Percentiles rank a stretch among this genome's conserved stretches.
Evolutionary conservation across 2,113 vertebrate species (phyloP).

Genomic region (Upupa epops): DNA sequence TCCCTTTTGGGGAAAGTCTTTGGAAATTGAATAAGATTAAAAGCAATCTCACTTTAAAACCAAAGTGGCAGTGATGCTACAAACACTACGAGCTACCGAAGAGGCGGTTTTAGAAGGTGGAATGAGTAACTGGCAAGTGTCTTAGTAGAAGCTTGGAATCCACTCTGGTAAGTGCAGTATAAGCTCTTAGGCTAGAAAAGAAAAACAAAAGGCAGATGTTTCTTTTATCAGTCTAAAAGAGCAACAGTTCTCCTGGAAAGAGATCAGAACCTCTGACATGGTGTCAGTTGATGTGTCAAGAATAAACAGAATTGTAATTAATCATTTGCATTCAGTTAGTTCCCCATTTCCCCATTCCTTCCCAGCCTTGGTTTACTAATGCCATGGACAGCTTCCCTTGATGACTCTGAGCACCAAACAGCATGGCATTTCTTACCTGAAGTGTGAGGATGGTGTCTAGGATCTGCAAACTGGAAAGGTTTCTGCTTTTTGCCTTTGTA

Average conservation of each 20-base stretch:
- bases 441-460: background rate
- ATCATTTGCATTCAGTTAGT: background rate
- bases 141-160: background rate
- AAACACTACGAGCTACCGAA: background rate
- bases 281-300: background rate
- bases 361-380: background rate
- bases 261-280: background rate
- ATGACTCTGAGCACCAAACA: background rate
- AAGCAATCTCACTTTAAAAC: background rate
- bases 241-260: background rate
- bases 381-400: background rate
- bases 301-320: conserved; percentile 10
- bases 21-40: background rate
- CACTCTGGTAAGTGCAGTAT: background rate
- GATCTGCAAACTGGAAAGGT: background rate
- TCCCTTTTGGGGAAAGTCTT: background rate
- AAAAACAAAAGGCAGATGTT: background rate
- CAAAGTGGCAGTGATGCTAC: background rate
- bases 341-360: background rate
- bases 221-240: conserved; percentile 3
- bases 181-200: background rate
- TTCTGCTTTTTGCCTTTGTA: background rate
- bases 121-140: background rate
- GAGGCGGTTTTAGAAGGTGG: background rate
- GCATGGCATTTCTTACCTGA: background rate